Evolutionary conservation across 2,888 invertebrate genomes (phyloP).

Genomic region (Netelia inedita): DNA sequence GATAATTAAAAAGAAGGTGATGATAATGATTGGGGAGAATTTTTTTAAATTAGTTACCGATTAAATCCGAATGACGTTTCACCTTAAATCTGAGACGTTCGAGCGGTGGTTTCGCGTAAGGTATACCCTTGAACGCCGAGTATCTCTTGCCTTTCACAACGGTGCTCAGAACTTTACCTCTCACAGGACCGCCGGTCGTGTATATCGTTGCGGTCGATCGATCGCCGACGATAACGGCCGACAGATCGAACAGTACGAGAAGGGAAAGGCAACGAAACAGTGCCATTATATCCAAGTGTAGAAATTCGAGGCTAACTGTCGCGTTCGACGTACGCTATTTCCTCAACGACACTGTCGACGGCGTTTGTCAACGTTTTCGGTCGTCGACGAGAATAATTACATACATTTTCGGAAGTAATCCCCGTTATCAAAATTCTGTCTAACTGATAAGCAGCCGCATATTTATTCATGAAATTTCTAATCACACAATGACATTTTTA

Average conservation of each 20-base stretch:
- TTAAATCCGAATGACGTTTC: neutral
- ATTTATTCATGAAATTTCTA: neutral
- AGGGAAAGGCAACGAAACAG: neutral
- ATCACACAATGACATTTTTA: neutral
- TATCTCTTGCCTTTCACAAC: conserved; percentile 58
- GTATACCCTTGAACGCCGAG: conserved; percentile 76
- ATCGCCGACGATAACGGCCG: neutral
- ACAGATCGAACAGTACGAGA: conserved; percentile 11
- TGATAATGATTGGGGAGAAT: neutral
- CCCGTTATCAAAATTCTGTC: neutral
- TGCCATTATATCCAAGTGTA: conserved; percentile 1
- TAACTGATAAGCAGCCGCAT: neutral
- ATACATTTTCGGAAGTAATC: neutral
- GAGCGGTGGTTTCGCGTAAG: conserved; percentile 74
- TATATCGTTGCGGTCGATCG: conserved; percentile 66
- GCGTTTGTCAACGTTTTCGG: neutral
- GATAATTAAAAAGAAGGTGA: neutral
- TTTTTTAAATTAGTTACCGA: neutral
- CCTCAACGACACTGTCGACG: neutral
- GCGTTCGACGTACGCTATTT: neutral
- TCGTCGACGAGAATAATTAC: neutral
- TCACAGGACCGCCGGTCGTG: conserved; percentile 73
- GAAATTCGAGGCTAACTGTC: neutral
- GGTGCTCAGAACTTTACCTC: conserved; percentile 72
- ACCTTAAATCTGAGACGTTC: conserved; percentile 75